phyloP scores from a whole-genome alignment of 37 sponge, comb jelly and placozoan genomes.

The Theonella swinhoei region DNA sequence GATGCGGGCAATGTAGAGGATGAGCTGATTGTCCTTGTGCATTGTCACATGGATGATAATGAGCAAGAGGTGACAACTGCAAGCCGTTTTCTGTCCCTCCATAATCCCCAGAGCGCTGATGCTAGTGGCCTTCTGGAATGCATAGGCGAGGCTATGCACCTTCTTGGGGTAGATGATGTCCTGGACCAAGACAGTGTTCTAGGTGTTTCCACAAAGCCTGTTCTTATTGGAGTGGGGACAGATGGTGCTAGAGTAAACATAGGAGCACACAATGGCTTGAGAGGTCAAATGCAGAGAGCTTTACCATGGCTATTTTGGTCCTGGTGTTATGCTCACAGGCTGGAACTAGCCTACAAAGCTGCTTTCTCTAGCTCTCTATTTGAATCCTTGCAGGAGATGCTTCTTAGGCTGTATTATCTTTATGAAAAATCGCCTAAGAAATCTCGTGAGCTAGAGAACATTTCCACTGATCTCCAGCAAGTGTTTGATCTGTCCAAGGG shows the following conservation, averaged over 20 bases:
- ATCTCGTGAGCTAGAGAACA: constrained; percentile 3
- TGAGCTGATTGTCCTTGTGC: constrained; percentile 49
- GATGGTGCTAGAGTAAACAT: constrained; percentile 65
- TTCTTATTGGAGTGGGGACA: constrained; percentile 44
- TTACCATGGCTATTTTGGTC: constrained; percentile 27
- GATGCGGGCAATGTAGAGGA: constrained; percentile 58
- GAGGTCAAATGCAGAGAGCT: not conserved
- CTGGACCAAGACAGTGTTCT: not conserved
- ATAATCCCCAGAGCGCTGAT: not conserved
- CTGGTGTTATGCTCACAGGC: constrained; percentile 21
- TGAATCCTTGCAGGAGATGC: constrained; percentile 1
- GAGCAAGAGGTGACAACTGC: constrained; percentile 27
- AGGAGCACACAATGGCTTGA: constrained; percentile 19
- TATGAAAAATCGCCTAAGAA: constrained; percentile 34
- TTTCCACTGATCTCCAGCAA: constrained; percentile 12
- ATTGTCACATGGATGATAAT: constrained; percentile 12
- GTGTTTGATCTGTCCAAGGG: not conserved
- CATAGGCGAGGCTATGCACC: not conserved
- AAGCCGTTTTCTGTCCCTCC: constrained; percentile 13
- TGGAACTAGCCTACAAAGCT: constrained; percentile 24
- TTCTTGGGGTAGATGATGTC: not conserved
- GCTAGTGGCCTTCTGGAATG: not conserved
- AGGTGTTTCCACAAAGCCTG: not conserved
- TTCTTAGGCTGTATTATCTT: constrained; percentile 21
- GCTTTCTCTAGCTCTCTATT: constrained; percentile 31